These are phyloP conservation scores for Tetrapedia diversipes DNA, from an alignment of 2,888 invertebrate genomes.

Conservation along the genomic window DNA sequence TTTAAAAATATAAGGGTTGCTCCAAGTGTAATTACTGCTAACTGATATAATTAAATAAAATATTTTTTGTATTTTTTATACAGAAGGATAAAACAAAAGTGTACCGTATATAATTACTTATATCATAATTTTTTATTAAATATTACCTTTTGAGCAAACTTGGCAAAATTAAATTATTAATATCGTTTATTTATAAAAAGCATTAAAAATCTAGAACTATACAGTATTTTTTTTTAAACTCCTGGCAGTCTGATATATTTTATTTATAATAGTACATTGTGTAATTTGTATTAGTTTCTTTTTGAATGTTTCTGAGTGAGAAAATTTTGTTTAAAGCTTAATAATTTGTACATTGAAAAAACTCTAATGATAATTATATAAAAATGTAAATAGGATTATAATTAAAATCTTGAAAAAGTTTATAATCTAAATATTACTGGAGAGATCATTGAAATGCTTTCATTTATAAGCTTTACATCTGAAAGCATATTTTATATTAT, in stretches of 20 bases:
- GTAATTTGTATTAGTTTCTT: slow-evolving; percentile 13
- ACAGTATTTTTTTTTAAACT: not conserved
- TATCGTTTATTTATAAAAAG: not conserved
- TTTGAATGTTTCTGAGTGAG: too few species aligned
- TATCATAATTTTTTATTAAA: not conserved
- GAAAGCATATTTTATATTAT: slow-evolving; percentile 45
- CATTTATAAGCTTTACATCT: slow-evolving; percentile 41
- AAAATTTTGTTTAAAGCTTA: slow-evolving; percentile 32
- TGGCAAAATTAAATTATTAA: slow-evolving; percentile 7
- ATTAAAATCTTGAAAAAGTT: slow-evolving; percentile 18
- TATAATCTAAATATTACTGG: slow-evolving; percentile 26
- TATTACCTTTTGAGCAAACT: slow-evolving; percentile 20
- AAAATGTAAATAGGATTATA: slow-evolving; percentile 17
- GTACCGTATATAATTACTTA: too few species aligned
- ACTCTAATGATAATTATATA: slow-evolving; percentile 8
- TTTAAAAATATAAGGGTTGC: slow-evolving; percentile 17
- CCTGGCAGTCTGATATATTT: too few species aligned
- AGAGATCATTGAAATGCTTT: slow-evolving; percentile 44
- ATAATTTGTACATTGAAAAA: slow-evolving; percentile 37
- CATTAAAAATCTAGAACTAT: not conserved
- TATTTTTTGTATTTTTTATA: not conserved
- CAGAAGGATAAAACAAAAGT: not conserved
- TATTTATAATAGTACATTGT: not conserved
- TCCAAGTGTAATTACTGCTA: slow-evolving; percentile 12
- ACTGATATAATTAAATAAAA: slow-evolving; percentile 17